A percentile compares a stretch with the other conserved stretches of the same genome.
Conservation (phyloP, 92 coral and sea anemone genomes). For the Scolanthus callimorphus region DNA sequence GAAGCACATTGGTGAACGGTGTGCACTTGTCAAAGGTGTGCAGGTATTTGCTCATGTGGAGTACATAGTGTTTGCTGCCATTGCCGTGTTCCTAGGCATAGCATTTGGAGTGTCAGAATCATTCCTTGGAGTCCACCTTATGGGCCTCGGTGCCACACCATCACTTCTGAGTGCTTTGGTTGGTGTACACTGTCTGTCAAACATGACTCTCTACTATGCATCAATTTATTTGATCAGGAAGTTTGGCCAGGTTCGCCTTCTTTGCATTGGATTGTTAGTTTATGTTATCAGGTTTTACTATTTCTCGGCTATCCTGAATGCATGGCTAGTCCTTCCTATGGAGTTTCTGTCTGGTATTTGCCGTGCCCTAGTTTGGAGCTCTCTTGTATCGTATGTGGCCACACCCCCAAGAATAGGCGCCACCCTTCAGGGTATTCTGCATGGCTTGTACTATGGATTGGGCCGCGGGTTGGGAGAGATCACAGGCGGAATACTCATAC, state of each 20-base stretch:
- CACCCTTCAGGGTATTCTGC: too few species aligned
- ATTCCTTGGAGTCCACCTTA: constrained; percentile 71
- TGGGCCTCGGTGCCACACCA: constrained; percentile 85
- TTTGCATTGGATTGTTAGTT: constrained; percentile 57
- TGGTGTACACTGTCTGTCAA: constrained; percentile 80
- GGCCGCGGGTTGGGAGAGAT: constrained; percentile 90
- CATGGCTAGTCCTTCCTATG: constrained; percentile 94
- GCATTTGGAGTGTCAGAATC: constrained; percentile 68
- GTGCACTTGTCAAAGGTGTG: constrained; percentile 64
- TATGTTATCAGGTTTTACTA: constrained; percentile 79
- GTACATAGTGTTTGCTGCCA: constrained; percentile 59
- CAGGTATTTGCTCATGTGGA: constrained; percentile 65
- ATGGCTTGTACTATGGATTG: constrained; percentile 80
- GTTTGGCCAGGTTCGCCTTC: constrained; percentile 67
- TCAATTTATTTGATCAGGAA: constrained; percentile 74
- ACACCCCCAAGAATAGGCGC: constrained; percentile 95
- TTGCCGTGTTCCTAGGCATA: constrained; percentile 78
- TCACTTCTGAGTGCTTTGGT: constrained; percentile 77
- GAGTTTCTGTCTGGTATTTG: too few species aligned
- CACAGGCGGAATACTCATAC: too few species aligned
- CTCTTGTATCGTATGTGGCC: constrained; percentile 85
- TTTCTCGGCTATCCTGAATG: constrained; percentile 74
- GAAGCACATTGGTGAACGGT: constrained; percentile 42
- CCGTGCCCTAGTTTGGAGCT: constrained; percentile 81
- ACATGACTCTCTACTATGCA: constrained; percentile 60